Percentiles rank a stretch among this genome's conserved stretches.
These are phyloP conservation scores for Catharus ustulatus DNA, from an alignment of 2,797 vertebrate genomes.

Conservation along the genomic window DNA sequence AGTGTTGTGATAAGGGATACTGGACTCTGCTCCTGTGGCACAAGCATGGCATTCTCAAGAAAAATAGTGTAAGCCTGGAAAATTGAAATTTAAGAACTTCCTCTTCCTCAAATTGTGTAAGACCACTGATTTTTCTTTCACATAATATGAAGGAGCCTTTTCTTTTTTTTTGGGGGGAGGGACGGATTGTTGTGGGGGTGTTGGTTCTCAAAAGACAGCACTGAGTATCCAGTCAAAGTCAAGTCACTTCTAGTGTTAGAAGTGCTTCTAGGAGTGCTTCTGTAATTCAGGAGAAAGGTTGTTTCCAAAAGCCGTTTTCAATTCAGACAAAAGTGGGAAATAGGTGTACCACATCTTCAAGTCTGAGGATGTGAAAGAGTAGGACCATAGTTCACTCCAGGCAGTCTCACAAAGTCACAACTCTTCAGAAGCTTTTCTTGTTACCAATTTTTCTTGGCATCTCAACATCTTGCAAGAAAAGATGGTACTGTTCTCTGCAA, in stretches of 20 bases:
- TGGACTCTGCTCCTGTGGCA: background rate
- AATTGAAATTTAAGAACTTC: background rate
- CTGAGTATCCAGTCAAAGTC: background rate
- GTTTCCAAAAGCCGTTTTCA: background rate
- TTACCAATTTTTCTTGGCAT: background rate
- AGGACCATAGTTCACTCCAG: background rate
- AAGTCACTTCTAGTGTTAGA: background rate
- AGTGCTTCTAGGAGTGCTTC: background rate
- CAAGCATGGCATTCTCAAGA: background rate
- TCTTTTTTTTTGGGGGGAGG: accelerated
- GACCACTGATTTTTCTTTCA: background rate
- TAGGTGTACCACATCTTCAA: background rate
- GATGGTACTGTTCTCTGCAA: background rate
- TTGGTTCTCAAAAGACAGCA: background rate
- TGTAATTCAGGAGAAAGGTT: background rate
- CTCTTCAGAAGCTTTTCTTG: background rate
- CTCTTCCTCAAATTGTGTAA: background rate
- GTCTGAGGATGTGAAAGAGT: background rate
- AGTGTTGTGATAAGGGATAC: background rate
- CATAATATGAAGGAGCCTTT: background rate
- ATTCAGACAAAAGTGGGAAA: background rate
- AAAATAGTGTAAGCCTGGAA: background rate
- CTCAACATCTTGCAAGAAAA: background rate
- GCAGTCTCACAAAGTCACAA: background rate
- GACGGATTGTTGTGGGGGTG: no score